phyloP scores from a whole-genome alignment of 2,797 vertebrate species.

The Manis pentadactyla region DNA sequence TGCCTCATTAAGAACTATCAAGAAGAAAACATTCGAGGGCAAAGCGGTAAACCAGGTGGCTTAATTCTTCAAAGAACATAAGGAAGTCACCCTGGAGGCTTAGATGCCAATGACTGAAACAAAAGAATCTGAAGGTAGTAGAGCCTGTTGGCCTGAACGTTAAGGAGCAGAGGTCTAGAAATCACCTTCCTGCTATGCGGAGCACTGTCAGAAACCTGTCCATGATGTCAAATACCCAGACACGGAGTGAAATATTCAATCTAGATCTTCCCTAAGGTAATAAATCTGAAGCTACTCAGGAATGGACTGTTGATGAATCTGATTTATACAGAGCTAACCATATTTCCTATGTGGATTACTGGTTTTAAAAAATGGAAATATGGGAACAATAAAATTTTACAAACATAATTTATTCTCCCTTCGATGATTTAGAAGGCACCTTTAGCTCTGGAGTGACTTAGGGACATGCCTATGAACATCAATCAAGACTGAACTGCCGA shows the following conservation, averaged over 20 bases:
- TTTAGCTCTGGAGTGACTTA: constrained; percentile 72
- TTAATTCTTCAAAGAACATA: neutral
- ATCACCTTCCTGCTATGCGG: neutral
- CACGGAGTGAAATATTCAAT: constrained; percentile 26
- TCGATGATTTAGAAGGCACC: constrained; percentile 77
- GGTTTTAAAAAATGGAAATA: constrained; percentile 58
- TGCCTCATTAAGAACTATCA: neutral
- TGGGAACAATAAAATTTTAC: constrained; percentile 72
- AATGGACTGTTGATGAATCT: constrained; percentile 51
- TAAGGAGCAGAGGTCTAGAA: neutral
- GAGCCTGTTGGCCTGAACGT: neutral
- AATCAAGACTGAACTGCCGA: constrained; percentile 66
- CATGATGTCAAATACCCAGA: neutral
- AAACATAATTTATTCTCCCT: constrained; percentile 73
- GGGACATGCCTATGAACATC: constrained; percentile 66
- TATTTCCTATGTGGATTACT: constrained; percentile 52
- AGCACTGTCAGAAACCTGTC: neutral
- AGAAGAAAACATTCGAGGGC: neutral
- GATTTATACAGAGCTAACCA: constrained; percentile 62
- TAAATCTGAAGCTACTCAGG: constrained; percentile 43
- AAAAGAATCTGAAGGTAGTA: neutral
- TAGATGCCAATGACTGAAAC: neutral
- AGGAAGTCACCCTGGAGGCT: neutral
- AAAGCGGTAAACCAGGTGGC: neutral
- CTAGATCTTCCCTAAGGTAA: constrained; percentile 13